Evolutionary conservation across 2,797 vertebrate genomes (phyloP), one percentile per base, ranked within the genome.

Genomic region (Corythornis leucogaster): DNA sequence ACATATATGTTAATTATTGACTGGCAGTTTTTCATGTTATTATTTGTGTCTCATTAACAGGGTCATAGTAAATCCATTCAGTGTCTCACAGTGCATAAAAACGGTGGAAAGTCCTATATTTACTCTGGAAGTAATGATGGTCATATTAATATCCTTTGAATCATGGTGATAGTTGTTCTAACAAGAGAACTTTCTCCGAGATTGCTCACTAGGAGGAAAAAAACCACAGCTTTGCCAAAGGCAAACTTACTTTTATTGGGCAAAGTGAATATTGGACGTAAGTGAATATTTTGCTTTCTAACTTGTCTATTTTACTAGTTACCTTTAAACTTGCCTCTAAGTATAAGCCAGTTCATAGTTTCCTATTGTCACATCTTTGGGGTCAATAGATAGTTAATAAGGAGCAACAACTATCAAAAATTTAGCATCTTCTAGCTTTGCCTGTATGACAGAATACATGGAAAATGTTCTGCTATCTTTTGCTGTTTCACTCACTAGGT

Each of bases 31-130:
- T n/a, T n/a, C n/a, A 5, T 80, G 19, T 79, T 38, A 86, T 85
- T 50, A 2, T 16, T 38, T 80, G 6, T 53, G 35, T 86, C 58
- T 33, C 35, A 22, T 85, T 87, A 67, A 21, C 97, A 99, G 99
- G 99, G 99, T 90, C 99, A 99, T 96, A 99, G 95, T 94, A 99
- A 99, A 85, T 99, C 99, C 54, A 98, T 99, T 96, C 99, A 99
- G 96, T 99, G 98, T 97, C 90, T 99, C 95, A 98, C 99, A 0
- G 97, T 99, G 70, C 99, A 99, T 94, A 99, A 95, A 96, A 98
- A 96, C 2, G 98, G 98, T 9, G 98, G 98, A 2, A 97, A 96
- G 78, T 91, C 98, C 30, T 97, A 96, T 96, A 99, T 99, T 97
- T 99, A 99, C 96, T 99, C 99, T 0, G 99, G 98, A 89, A 99